Base-by-base conservation (phyloP, 2,113 vertebrate species). In the Oncorhynchus keta region DNA sequence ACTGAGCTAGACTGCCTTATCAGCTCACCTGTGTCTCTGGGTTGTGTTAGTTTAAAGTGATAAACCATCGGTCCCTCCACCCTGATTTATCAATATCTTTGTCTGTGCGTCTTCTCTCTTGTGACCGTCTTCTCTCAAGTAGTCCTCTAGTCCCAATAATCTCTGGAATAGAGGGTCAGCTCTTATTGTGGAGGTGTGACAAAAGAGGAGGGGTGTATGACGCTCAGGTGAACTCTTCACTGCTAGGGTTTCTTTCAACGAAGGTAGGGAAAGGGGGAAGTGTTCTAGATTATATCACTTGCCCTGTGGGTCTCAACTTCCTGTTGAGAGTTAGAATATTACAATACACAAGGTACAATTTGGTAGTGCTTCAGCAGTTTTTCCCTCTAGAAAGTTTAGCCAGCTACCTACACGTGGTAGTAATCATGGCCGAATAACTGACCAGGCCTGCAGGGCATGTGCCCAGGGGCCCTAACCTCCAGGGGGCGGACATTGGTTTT, bases 11-110 rank as follows among this genome's bases (percentile, higher is more conserved):
- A 67, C 13, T 28, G 32, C 30, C 32, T 45, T 39, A 69, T 69
- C 68, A 39, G 35, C 30, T 69, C 68, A 22, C 68, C 35, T 35
- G 35, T 35, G 30, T 20, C 68, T 69, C 68, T 39, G 18, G 68
- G 68, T 14, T 69, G 68, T 69, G 32, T 69, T 69, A 45, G 68
- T 35, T 39, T 35, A 69, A 22, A 39, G 68, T 69, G 35, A 48
- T 69, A 69, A 45, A 69, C 13, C 30, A n/a, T 26, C 16, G 28
- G 66, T 32, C 14, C 66, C 66, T 68, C 35, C 68, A 24, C 32
- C 32, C 39, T 39, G 16, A 18, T 45, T 32, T 11, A 69, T n/a
- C 18, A 39, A 26, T 11, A n/a, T 64, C 18, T 64, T 2, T 64
- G 62, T 64, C 18, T 26, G 55, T 18, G 55, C 6, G 55, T 57